Conservation (phyloP, 2,888 invertebrate genomes). For the Cryptocheilus praepositus region DNA sequence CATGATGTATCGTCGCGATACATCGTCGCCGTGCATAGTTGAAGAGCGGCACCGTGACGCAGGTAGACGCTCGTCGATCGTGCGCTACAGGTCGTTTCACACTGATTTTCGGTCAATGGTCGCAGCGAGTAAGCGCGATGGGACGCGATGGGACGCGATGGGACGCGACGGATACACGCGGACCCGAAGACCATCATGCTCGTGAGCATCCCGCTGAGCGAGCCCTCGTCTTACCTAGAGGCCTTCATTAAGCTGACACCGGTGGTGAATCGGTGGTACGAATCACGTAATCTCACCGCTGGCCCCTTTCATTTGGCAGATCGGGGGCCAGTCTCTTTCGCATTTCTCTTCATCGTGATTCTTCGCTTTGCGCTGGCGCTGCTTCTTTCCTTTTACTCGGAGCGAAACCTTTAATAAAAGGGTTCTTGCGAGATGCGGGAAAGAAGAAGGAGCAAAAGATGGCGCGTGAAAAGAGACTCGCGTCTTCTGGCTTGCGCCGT, state of each 20-base stretch:
- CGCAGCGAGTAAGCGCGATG: not conserved
- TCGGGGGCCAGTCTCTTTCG: conserved; percentile 45
- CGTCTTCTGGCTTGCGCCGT: not conserved
- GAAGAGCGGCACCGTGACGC: not conserved
- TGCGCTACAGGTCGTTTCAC: conserved; percentile 53
- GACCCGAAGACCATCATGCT: conserved; percentile 56
- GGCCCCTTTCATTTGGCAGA: conserved; percentile 57
- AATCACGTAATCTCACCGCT: conserved; percentile 60
- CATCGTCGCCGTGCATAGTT: conserved; percentile 23
- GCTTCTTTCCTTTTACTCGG: conserved; percentile 36
- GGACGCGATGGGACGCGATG: conserved; percentile 7
- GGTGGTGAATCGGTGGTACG: conserved; percentile 63
- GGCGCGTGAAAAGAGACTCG: not conserved
- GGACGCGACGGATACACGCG: conserved; percentile 27
- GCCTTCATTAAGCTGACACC: conserved; percentile 65
- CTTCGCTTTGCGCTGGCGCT: conserved; percentile 31
- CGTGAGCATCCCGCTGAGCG: conserved; percentile 60
- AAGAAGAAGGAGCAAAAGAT: no score
- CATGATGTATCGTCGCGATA: conserved; percentile 13
- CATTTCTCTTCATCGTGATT: conserved; percentile 39
- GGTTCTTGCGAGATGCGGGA: conserved; percentile 28
- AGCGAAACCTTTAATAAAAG: conserved; percentile 50
- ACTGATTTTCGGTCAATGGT: conserved; percentile 38
- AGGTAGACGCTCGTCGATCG: conserved; percentile 23
- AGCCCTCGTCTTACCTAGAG: conserved; percentile 59